Percentiles rank a stretch among this genome's conserved stretches.
These are phyloP conservation scores for Sphaerophoria rueppellii DNA, from an alignment of 2,888 invertebrate species.

Conservation along the genomic window DNA sequence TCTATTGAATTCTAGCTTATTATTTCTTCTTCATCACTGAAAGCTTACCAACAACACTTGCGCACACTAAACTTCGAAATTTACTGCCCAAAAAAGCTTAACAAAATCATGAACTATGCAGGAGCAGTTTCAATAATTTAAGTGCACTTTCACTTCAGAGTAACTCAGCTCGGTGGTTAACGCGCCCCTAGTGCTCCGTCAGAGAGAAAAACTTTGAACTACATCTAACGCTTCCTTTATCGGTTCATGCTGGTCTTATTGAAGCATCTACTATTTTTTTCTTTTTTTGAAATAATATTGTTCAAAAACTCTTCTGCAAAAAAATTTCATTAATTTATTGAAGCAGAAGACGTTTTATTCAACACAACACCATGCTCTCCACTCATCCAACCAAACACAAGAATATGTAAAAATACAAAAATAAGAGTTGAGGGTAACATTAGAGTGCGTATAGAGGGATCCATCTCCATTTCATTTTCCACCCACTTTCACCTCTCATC, in stretches of 20 bases:
- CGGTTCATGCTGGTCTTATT: no score
- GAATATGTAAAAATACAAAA: not conserved
- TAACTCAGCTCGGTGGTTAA: conserved; percentile 15
- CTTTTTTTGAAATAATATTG: not conserved
- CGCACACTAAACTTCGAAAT: conserved; percentile 42
- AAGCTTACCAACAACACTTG: not conserved
- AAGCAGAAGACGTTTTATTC: not conserved
- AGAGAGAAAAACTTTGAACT: not conserved
- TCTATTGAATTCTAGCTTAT: conserved; percentile 30
- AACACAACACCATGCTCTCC: not conserved
- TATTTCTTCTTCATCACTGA: not conserved
- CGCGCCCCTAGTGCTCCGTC: not conserved
- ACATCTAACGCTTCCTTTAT: conserved; percentile 25
- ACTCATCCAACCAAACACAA: not conserved
- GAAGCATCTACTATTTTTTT: no score
- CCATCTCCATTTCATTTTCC: not conserved
- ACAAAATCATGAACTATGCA: not conserved
- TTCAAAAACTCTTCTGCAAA: not conserved
- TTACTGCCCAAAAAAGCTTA: conserved; percentile 1
- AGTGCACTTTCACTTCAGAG: conserved; percentile 32
- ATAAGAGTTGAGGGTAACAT: conserved; percentile 8
- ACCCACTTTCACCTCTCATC: not conserved
- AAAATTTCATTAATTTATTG: not conserved
- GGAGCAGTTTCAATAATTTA: not conserved
- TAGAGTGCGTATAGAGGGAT: conserved; percentile 13